phyloP scores from a whole-genome alignment of 1,140 invertebrate genomes.

The Aphelinus atriplicis region DNA sequence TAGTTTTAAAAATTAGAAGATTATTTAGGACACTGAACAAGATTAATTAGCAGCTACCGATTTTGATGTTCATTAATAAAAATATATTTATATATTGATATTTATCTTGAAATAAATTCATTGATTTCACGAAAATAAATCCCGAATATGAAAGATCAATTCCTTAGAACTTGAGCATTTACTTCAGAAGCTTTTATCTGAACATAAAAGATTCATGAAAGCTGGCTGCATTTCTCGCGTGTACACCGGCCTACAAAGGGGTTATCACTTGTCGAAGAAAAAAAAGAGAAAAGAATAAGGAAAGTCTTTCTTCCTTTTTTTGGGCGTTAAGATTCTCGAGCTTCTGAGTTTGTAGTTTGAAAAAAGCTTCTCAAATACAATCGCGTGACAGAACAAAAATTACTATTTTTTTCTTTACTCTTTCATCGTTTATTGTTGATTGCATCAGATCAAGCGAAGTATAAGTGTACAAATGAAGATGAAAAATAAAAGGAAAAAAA shows the following conservation, averaged over 20 bases:
- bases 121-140: no score
- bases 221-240: not conserved
- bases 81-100: no score
- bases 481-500: slow-evolving; percentile 13
- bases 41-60: no score
- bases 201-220: not conserved
- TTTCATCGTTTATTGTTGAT: slow-evolving; percentile 11
- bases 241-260: not conserved
- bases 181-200: not conserved
- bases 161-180: slow-evolving; percentile 1
- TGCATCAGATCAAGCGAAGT: not conserved
- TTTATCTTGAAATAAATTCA: no score
- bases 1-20: no score
- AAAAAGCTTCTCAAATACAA: slow-evolving; percentile 19
- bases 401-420: slow-evolving; percentile 16
- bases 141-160: no score
- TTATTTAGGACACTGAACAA: no score
- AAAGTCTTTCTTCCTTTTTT: slow-evolving; percentile 9
- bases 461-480: slow-evolving; percentile 12
- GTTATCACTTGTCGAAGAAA: not conserved
- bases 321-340: slow-evolving; percentile 12
- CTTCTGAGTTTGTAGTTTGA: not conserved
- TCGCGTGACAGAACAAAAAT: not conserved
- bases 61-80: no score
- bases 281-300: slow-evolving; percentile 4